These are phyloP conservation scores for Centropus bengalensis DNA, from an alignment of 2,113 vertebrate species.

Conservation along the genomic window DNA sequence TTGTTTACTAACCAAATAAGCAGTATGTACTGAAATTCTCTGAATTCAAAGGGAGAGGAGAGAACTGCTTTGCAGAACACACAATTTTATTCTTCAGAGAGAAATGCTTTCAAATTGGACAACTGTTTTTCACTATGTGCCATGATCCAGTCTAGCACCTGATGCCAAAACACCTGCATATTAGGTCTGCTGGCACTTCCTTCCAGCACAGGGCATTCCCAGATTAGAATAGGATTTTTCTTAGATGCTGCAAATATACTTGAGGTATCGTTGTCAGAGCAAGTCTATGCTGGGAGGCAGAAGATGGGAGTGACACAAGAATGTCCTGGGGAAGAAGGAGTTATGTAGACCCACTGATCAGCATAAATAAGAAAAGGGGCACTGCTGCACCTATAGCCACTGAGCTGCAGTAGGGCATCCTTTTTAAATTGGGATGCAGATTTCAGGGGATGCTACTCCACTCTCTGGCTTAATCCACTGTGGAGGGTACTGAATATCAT, in stretches of 20 bases:
- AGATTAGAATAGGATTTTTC: not conserved
- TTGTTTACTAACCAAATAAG: not conserved
- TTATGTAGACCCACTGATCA: not conserved
- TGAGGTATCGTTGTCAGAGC: not conserved
- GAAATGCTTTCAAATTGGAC: not conserved
- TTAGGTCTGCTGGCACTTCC: not conserved
- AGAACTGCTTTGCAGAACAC: not conserved
- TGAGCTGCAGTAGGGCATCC: not conserved
- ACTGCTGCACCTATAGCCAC: not conserved
- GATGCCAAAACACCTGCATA: not conserved
- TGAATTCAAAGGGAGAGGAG: not conserved
- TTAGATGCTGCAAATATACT: not conserved
- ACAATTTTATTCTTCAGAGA: not conserved
- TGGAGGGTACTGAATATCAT: not conserved
- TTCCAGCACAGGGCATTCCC: not conserved
- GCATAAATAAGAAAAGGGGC: not conserved
- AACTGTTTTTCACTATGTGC: not conserved
- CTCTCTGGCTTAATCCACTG: not conserved
- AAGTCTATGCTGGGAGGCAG: not conserved
- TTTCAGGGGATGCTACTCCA: not conserved
- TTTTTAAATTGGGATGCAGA: not conserved
- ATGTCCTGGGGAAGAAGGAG: not conserved
- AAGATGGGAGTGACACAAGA: not conserved
- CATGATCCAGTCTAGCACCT: not conserved
- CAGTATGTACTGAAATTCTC: not conserved